Conservation (phyloP, 2,113 vertebrate species). For the Podilymbus podiceps region DNA sequence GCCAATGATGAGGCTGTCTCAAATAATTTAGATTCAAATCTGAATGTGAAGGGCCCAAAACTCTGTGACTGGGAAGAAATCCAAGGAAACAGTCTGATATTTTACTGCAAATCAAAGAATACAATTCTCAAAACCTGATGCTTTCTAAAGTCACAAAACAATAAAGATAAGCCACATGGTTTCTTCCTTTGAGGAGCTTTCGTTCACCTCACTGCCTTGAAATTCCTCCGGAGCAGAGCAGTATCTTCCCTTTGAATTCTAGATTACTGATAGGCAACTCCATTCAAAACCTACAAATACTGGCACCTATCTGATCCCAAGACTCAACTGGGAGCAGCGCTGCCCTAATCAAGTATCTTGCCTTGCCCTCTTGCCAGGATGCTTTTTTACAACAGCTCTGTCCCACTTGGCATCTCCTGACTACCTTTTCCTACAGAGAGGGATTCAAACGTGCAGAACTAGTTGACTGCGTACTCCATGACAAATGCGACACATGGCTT, state of each 20-base stretch:
- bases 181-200: neutral
- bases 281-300: neutral
- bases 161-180: neutral
- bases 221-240: neutral
- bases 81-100: constrained; percentile 2
- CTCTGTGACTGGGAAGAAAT: neutral
- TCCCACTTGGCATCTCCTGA: neutral
- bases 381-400: neutral
- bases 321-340: accelerated
- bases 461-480: neutral
- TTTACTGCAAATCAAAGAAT: neutral
- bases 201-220: neutral
- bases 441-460: neutral
- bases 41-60: neutral
- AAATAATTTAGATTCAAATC: neutral
- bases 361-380: neutral
- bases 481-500: neutral
- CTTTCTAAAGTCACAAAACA: constrained; percentile 1
- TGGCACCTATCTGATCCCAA: neutral
- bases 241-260: neutral
- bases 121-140: neutral
- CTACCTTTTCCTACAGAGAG: neutral
- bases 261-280: neutral
- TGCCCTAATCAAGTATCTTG: neutral
- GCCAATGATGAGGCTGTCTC: neutral